phyloP scores from a whole-genome alignment of 2,797 vertebrate species.

The Mus minutoides region DNA sequence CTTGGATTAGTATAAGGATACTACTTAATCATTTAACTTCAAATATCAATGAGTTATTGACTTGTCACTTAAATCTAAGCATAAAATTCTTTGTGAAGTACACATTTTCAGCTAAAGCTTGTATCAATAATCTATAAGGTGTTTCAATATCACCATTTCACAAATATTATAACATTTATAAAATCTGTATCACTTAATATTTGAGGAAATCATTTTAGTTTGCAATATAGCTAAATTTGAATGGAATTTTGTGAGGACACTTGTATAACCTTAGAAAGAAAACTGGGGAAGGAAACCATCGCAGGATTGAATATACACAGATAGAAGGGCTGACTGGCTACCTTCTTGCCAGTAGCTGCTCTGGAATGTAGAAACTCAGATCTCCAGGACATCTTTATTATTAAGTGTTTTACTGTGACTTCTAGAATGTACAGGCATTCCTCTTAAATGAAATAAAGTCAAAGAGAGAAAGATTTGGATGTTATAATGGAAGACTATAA shows the following conservation, averaged over 20 bases:
- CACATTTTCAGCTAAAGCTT: background rate
- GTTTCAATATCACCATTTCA: background rate
- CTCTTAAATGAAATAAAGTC: conserved; percentile 29
- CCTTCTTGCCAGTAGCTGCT: conserved; percentile 31
- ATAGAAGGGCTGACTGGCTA: conserved; percentile 12
- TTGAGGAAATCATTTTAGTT: conserved; percentile 33
- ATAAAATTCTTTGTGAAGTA: background rate
- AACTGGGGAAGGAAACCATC: background rate
- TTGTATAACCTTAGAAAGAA: conserved; percentile 36
- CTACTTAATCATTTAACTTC: background rate
- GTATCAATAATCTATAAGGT: background rate
- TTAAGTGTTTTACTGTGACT: background rate
- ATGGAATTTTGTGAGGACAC: background rate
- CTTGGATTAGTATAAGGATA: background rate
- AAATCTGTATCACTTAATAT: background rate
- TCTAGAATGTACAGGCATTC: background rate
- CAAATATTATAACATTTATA: background rate
- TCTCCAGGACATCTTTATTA: conserved; percentile 43
- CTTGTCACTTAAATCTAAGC: background rate
- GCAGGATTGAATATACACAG: conserved; percentile 55
- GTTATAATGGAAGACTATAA: background rate
- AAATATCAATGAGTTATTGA: background rate
- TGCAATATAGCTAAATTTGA: background rate
- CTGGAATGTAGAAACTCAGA: background rate
- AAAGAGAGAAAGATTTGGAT: background rate